phyloP scores from a whole-genome alignment of 2,888 invertebrate species.

The Alviniconcha strummeri region DNA sequence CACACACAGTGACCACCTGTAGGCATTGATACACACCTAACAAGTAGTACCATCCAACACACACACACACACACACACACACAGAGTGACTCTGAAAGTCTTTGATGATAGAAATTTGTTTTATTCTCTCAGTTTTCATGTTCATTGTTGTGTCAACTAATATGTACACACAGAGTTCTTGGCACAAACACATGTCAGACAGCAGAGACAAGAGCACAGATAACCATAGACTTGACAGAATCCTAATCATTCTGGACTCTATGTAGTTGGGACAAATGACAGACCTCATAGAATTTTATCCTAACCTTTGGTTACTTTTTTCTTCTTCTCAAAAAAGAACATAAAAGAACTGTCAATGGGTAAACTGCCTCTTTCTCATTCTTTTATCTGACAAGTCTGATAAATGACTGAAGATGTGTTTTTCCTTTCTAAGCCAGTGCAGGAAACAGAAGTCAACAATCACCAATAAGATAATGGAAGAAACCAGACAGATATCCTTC shows the following conservation, averaged over 20 bases:
- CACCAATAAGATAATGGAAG: too few species aligned
- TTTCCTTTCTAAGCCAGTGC: too few species aligned
- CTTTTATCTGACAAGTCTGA: neutral
- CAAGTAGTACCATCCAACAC: too few species aligned
- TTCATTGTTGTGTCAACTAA: conserved; percentile 18
- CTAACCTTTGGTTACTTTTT: too few species aligned
- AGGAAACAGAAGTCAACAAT: too few species aligned
- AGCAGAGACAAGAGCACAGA: conserved; percentile 8
- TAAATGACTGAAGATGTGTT: neutral
- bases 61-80: too few species aligned
- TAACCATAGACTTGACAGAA: conserved; percentile 1
- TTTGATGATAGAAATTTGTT: conserved; percentile 21
- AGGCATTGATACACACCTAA: too few species aligned
- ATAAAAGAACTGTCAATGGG: neutral
- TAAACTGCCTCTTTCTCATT: neutral
- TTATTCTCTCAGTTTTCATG: conserved; percentile 23
- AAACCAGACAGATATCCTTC: too few species aligned
- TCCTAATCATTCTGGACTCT: neutral
- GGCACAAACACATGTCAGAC: conserved; percentile 20
- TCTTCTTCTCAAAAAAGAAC: too few species aligned
- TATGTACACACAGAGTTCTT: conserved; percentile 21
- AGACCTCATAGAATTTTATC: neutral
- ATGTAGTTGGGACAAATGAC: neutral
- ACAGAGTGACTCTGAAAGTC: too few species aligned
- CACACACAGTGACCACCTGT: too few species aligned